Percentiles rank a stretch among this genome's conserved stretches.
Evolutionary conservation across 2,797 vertebrate genomes (phyloP).

Genomic region (Chaetophractus vellerosus): DNA sequence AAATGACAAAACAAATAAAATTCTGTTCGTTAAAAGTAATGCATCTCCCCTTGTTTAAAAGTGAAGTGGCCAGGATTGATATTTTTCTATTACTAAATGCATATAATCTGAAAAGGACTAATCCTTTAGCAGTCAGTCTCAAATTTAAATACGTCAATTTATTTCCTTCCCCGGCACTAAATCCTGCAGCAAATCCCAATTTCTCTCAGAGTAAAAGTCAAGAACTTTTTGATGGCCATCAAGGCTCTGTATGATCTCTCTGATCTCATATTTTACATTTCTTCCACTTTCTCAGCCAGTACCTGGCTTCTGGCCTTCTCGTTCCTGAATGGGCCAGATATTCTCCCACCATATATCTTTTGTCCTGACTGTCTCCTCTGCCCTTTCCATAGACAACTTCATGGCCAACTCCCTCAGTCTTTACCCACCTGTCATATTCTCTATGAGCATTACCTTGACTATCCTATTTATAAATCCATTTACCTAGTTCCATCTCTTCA

Average conservation of each 20-base stretch:
- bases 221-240: neutral
- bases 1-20: neutral
- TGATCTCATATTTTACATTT: neutral
- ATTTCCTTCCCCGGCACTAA: neutral
- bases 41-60: neutral
- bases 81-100: neutral
- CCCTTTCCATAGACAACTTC: rapidly evolving
- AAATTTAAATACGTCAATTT: neutral
- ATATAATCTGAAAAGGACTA: neutral
- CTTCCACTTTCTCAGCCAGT: too few species aligned
- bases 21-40: neutral
- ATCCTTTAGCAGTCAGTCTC: neutral
- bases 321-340: neutral
- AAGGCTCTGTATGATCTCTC: rapidly evolving
- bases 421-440: neutral
- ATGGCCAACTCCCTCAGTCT: rapidly evolving
- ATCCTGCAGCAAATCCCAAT: neutral
- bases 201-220: neutral
- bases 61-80: neutral
- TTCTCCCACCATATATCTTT: rapidly evolving
- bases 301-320: neutral
- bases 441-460: neutral
- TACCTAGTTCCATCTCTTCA: neutral
- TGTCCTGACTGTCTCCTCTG: neutral
- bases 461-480: neutral